Conservation (phyloP, 2,113 vertebrate genomes). For the Carassius carassius region DNA sequence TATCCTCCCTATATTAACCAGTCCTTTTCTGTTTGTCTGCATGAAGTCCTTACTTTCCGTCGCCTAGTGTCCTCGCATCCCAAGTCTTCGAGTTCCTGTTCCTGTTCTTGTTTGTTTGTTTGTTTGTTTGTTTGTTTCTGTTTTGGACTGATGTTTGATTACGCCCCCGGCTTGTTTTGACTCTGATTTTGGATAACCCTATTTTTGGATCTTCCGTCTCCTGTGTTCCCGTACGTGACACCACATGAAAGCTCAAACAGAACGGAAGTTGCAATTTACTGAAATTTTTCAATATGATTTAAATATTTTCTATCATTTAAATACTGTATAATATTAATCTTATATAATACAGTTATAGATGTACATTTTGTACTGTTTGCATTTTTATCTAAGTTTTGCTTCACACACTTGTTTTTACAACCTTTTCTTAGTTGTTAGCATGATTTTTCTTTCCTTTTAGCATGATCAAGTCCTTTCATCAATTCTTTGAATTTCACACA, state of each 20-base stretch:
- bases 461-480: not conserved
- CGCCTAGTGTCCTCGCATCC: too few relatives aligned
- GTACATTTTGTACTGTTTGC: not conserved
- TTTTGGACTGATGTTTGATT: too few relatives aligned
- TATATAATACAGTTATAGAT: not conserved
- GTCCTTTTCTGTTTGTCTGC: too few relatives aligned
- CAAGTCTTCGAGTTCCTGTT: too few relatives aligned
- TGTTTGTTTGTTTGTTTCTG: too few relatives aligned
- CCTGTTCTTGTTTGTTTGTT: too few relatives aligned
- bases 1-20: too few relatives aligned
- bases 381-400: not conserved
- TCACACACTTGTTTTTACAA: not conserved
- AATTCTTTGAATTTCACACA: slow-evolving; percentile 12
- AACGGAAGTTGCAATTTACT: not conserved
- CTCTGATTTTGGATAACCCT: too few relatives aligned
- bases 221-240: too few relatives aligned
- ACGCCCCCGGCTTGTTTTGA: too few relatives aligned
- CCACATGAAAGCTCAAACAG: not conserved
- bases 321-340: not conserved
- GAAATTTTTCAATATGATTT: not conserved
- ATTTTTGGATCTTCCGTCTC: too few relatives aligned
- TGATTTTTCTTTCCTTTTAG: not conserved
- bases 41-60: too few relatives aligned
- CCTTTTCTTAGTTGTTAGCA: not conserved
- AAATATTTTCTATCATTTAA: not conserved